These are phyloP conservation scores for Podocnemis expansa DNA, from an alignment of 2,113 vertebrate species.

Conservation along the genomic window DNA sequence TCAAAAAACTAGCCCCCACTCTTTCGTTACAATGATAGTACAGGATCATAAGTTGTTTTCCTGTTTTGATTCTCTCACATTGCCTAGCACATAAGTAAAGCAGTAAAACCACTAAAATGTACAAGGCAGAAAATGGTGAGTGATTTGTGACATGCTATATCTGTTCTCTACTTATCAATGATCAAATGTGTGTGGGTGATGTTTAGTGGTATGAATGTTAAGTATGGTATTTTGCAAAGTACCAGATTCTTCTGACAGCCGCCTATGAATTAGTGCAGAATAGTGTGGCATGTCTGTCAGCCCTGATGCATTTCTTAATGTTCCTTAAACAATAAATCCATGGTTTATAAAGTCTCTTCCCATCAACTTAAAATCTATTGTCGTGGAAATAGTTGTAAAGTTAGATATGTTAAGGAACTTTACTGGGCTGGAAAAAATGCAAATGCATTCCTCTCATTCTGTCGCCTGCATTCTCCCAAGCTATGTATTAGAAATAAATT, in stretches of 20 bases:
- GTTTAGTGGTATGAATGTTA: conserved; percentile 44
- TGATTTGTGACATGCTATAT: conserved; percentile 19
- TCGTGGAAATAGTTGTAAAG: conserved; percentile 72
- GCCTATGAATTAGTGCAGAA: conserved; percentile 62
- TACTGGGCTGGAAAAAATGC: conserved; percentile 38
- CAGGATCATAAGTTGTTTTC: background rate
- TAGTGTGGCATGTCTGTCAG: conserved; percentile 17
- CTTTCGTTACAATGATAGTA: background rate
- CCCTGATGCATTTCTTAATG: conserved; percentile 60
- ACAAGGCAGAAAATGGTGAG: conserved; percentile 1
- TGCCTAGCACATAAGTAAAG: background rate
- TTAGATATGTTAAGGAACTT: background rate
- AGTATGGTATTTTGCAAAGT: conserved; percentile 26
- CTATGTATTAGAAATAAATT: background rate
- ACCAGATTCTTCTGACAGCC: conserved; percentile 27
- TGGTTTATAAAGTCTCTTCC: conserved; percentile 63
- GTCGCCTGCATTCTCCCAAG: background rate
- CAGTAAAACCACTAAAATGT: conserved; percentile 49
- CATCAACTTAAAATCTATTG: conserved; percentile 63
- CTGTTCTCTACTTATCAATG: conserved; percentile 30
- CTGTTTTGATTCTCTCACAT: conserved; percentile 14
- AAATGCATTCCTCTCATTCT: background rate
- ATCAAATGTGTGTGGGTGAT: background rate
- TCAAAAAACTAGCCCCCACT: background rate
- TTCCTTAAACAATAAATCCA: conserved; percentile 64